Base-by-base conservation (phyloP, 2,797 vertebrate species). In the Orestias chungarensis region DNA sequence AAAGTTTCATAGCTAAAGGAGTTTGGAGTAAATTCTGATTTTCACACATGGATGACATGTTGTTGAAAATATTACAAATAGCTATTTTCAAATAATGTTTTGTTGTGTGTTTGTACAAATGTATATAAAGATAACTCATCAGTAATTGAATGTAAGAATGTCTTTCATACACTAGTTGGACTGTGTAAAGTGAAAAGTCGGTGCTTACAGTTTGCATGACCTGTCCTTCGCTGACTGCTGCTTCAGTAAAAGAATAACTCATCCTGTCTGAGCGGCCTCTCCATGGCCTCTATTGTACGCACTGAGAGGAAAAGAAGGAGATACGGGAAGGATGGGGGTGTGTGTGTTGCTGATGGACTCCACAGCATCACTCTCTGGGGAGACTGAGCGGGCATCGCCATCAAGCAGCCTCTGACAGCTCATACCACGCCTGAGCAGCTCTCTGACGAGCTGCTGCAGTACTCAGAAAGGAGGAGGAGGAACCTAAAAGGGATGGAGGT, bases 341-440 rank as follows among this genome's bases (percentile, higher is more conserved):
- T 76, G 82, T 54, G 76, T n/a, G 87, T 75, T 78, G 84, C 85
- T 91, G 91, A 91, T 90, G 82, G 88, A 91, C 88, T 93, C 86
- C 78, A 74, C 64, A 79, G 86, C 86, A 86, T 90, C 85, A 76
- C 86, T 88, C 90, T 89, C 79, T 70, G 78, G 91, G 90, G 89
- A 89, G 91, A 88, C 89, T 82, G 72, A 71, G 17, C 71, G 73
- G 87, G 87, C 91, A 90, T 92, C 84, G 85, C 88, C 91, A 93
- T 94, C 93, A 93, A 94, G 91, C 93, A 94, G 89, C 91, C 75
- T 67, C 88, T 94, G 94, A 95, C 94, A 95, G 93, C 94, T 95
- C 94, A 95, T 95, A 94, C 92, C 93, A 95, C 89, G 94, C 91
- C 91, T 94, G 93, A 92, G 86, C 92, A 87, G 85, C 88, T 91